Conservation (phyloP, 2,113 vertebrate species). For the Zosterops hypoxanthus region DNA sequence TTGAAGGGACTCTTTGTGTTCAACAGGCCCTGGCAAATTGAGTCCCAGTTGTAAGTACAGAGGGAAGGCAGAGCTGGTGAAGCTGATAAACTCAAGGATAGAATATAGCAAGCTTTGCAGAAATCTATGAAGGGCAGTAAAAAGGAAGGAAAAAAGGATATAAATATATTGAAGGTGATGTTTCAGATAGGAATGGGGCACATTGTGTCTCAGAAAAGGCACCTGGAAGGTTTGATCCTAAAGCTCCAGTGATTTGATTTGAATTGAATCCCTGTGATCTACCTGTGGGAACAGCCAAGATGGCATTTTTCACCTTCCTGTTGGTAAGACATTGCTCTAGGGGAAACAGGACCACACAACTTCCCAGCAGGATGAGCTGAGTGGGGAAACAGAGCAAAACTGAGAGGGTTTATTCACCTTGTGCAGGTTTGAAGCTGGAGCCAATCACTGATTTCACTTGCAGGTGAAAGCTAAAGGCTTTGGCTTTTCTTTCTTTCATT, state of each 20-base stretch:
- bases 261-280: background rate
- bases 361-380: background rate
- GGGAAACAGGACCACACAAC: background rate
- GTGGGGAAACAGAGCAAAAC: background rate
- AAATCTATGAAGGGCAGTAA: background rate
- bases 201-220: accelerated
- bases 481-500: background rate
- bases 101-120: background rate
- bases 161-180: background rate
- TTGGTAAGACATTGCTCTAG: background rate
- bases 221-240: background rate
- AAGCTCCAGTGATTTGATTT: background rate
- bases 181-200: background rate
- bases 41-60: background rate
- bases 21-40: background rate
- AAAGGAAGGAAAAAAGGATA: background rate
- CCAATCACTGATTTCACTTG: background rate
- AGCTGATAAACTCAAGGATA: background rate
- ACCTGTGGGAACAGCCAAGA: background rate
- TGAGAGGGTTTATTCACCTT: background rate
- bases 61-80: background rate
- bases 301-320: background rate
- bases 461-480: background rate
- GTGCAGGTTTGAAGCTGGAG: background rate
- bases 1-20: constrained; percentile 41